phyloP scores from a whole-genome alignment of 2,797 vertebrate genomes.

The Morus bassanus region DNA sequence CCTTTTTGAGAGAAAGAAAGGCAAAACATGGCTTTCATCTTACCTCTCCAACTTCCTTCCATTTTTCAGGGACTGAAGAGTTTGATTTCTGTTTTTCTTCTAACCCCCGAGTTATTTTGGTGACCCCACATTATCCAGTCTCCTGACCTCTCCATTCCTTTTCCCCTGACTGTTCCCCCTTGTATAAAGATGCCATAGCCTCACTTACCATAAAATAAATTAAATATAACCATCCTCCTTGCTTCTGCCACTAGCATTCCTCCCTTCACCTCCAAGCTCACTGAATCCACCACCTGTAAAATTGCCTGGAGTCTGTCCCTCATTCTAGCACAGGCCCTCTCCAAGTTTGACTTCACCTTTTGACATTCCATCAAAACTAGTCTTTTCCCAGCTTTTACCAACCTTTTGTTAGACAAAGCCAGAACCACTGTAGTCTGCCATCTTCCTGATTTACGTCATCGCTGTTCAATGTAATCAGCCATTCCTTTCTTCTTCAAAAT shows the following conservation, averaged over 20 bases:
- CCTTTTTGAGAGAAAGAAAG: background rate
- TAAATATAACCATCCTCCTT: background rate
- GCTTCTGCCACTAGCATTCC: background rate
- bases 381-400: background rate
- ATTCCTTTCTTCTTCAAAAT: background rate
- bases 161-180: background rate
- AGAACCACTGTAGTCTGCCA: background rate
- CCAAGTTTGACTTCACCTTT: background rate
- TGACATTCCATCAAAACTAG: background rate
- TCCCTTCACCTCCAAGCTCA: background rate
- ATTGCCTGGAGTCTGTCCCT: background rate
- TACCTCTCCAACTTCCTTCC: background rate
- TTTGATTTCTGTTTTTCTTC: background rate
- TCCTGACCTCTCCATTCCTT: background rate
- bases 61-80: background rate
- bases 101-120: background rate
- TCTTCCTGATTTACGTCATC: background rate
- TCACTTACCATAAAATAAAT: background rate
- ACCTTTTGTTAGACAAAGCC: background rate
- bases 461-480: background rate
- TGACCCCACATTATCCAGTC: background rate
- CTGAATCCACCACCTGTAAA: background rate
- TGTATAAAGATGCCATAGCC: background rate
- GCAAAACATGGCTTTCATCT: background rate
- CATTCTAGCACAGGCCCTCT: background rate